Evolutionary conservation across 2,797 vertebrate genomes (phyloP), one percentile per base, ranked within the genome.

Genomic region (Bradypodion pumilum): DNA sequence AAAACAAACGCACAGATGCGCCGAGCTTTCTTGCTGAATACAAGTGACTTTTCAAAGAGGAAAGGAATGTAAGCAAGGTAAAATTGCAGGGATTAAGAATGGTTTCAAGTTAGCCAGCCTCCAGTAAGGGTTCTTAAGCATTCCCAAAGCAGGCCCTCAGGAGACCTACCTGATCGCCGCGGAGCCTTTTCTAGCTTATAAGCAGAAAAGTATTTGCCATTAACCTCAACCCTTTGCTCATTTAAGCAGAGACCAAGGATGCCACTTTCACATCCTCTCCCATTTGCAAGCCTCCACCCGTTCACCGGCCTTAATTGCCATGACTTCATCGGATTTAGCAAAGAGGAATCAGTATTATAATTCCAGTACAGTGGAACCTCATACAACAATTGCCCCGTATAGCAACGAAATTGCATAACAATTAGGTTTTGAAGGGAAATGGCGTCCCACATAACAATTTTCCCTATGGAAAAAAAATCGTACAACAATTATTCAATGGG

Each of bases 1-100:
- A 90, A 93, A 94, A 81, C 63, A 85, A 94, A 94, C 82, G 91
- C 89, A 94, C 90, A 87, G 83, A 69, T 92, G 92, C 90, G 86
- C 90, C 76, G n/a, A 89, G 78, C 89, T 60, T 74, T 87, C 21
- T 92, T 68, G 25, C 78, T 85, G 79, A 87, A 88, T 84, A 83
- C 91, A 69, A 62, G 88, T 44, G 46, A 79, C 80, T 88, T 56
- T 94, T 94, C 92, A 92, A 93, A 90, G 89, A 78, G 81, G 1
- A 4, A 78, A 92, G 92, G 90, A 91, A 93, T 89, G 90, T 87
- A 92, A 92, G 92, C 88, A 94, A 87, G 86, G 85, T 80, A 37
- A 91, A 94, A 82, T 87, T 88, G 7, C 86, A 32, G 69, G 88
- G 87, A 92, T 90, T 87, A 93, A 86, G 86, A 88, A 66, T 78